phyloP scores from a whole-genome alignment of 2,113 vertebrate genomes.

The Steatornis caripensis region DNA sequence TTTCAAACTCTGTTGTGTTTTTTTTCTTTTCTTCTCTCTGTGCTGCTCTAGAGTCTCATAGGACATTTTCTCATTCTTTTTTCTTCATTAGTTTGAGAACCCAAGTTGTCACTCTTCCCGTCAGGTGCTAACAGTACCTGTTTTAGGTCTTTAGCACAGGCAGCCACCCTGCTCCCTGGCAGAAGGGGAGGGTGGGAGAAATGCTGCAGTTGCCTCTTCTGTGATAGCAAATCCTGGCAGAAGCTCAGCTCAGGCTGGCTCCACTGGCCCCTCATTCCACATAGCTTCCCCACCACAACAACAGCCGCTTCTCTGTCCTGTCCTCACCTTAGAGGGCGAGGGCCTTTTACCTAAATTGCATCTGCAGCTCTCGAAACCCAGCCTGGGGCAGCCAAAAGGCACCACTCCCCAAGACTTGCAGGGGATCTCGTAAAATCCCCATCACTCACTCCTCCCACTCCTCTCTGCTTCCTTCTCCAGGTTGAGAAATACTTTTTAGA shows the following conservation, averaged over 20 bases:
- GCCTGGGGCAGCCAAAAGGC: neutral
- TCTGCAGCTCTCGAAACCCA: neutral
- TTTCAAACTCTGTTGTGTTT: neutral
- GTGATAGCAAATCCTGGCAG: neutral
- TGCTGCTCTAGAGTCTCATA: neutral
- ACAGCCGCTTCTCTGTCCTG: neutral
- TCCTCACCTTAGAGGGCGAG: neutral
- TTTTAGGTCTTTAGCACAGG: neutral
- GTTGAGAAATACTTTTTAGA: neutral
- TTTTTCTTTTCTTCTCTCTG: neutral
- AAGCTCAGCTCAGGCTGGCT: neutral
- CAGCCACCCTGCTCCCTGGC: neutral
- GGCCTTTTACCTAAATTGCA: neutral
- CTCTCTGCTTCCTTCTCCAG: neutral
- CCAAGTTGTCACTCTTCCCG: neutral
- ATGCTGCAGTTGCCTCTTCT: neutral
- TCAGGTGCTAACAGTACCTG: neutral
- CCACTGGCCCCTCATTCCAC: neutral
- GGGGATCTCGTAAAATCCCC: neutral
- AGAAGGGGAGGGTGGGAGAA: neutral
- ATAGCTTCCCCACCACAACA: neutral
- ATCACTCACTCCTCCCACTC: neutral
- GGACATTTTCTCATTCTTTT: neutral
- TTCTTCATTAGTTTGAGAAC: neutral
- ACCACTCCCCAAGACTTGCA: neutral